Evolutionary conservation across 2,888 invertebrate genomes (phyloP), one percentile per base, ranked within the genome.

Genomic region (Furcula furcula): DNA sequence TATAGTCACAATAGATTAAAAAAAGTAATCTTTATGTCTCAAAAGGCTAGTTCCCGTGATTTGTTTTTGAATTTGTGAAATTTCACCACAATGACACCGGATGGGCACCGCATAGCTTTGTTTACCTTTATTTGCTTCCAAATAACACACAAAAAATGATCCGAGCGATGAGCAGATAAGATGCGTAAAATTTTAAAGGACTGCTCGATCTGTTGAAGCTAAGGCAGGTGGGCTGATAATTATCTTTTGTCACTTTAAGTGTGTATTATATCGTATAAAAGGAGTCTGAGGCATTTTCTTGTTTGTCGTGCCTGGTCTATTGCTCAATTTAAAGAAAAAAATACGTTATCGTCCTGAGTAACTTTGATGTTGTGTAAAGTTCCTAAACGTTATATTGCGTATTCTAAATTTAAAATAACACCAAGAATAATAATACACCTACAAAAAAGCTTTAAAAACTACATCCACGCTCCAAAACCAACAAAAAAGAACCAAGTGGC

Each of bases 121-220:
- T 82, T 79, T 81, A 73, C 76, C 61, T 77, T 79, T 78, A 74
- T 80, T 79, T 72, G 66, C 63, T 36, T 61, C 56, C 55, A 67
- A 75, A 73, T 69, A 65, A 70, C 60, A 59, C 52, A 65, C 64
- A 74, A 76, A 78, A 79, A 78, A 69, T 47, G 44, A 49, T 39
- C 55, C 45, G 42, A 44, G 51, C 49, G 59, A 70, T 64, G 47
- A 33, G 28, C 45, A 62, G 78, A 79, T 78, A 79, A 79, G 70
- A 44, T 39, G 50, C 46, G 56, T 62, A 45, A 57, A 57, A 60
- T 57, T 44, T n/a, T 52, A 53, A 46, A 45, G 52, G 44, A 49
- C 50, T 31, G 29, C 33, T 35, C 21, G 37, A 49, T 40, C 14
- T 18, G 28, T 35, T 34, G 14, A 28, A 18, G 16, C 16, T 18